Percentiles rank a stretch among this genome's conserved stretches.
Evolutionary conservation across 1,140 invertebrate genomes (phyloP).

Genomic region (Tetramorium alpestre): DNA sequence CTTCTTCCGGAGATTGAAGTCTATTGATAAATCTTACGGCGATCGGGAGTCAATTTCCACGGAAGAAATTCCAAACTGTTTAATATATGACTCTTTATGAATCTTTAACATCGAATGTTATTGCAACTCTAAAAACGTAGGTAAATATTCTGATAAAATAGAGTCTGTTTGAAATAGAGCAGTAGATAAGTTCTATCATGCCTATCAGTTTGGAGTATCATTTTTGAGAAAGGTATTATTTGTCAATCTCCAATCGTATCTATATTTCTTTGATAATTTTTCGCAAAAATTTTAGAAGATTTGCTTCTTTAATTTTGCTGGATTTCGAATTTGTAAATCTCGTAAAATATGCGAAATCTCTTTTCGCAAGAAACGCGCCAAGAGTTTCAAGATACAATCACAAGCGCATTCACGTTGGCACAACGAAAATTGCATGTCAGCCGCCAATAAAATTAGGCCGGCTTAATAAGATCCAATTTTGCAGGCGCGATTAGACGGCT

Average conservation of each 20-base stretch:
- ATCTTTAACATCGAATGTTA: neutral
- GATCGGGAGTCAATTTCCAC: neutral
- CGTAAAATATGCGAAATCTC: neutral
- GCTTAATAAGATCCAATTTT: conserved; percentile 50
- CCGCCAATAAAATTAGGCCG: conserved; percentile 32
- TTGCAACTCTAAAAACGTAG: neutral
- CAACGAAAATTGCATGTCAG: conserved; percentile 5
- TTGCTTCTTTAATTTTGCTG: neutral
- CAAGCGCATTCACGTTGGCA: neutral
- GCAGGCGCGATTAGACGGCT: conserved; percentile 34
- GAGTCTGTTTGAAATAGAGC: neutral
- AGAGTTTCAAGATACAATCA: neutral
- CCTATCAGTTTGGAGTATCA: neutral
- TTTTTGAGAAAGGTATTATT: neutral
- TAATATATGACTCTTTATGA: neutral
- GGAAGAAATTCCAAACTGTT: neutral
- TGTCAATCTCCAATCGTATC: neutral
- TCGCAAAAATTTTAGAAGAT: neutral
- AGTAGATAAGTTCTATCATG: neutral
- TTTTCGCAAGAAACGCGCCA: neutral
- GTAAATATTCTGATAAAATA: neutral
- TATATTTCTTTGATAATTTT: neutral
- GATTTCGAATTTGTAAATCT: neutral
- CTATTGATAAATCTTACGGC: neutral
- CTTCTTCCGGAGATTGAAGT: conserved; percentile 22